Conservation (phyloP, 2,113 vertebrate genomes). For the Caranx melampygus region DNA sequence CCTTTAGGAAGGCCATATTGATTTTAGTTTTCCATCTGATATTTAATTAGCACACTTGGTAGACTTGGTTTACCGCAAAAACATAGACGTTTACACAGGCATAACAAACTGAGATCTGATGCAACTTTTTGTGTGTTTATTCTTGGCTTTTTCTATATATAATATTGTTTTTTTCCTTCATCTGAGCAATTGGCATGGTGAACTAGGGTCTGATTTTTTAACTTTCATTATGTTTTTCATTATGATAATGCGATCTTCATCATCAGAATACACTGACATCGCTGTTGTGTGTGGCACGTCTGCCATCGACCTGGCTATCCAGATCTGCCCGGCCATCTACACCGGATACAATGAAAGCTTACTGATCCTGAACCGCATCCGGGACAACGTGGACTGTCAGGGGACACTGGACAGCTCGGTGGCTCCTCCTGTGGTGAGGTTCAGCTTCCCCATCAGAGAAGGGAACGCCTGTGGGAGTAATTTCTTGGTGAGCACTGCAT, state of each 20-base stretch:
- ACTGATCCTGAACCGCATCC: constrained; percentile 73
- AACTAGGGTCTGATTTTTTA: not conserved
- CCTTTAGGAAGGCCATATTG: constrained; percentile 1
- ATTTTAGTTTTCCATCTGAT: not conserved
- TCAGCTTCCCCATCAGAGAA: constrained; percentile 77
- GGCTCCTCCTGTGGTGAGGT: constrained; percentile 74
- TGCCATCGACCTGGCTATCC: constrained; percentile 75
- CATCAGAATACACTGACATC: constrained; percentile 78
- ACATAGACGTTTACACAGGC: not conserved
- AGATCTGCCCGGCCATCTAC: constrained; percentile 79
- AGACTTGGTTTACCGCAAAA: not conserved
- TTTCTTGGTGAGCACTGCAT: constrained; percentile 70
- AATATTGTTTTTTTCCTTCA: not conserved
- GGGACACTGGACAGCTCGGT: constrained; percentile 70
- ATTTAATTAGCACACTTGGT: not conserved
- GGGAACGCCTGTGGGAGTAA: constrained; percentile 77
- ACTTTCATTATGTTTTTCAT: not conserved
- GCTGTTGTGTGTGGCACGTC: constrained; percentile 76
- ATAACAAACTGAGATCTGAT: not conserved
- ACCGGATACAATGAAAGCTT: constrained; percentile 79
- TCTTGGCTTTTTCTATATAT: not conserved
- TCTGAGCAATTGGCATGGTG: not conserved
- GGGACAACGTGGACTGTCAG: constrained; percentile 47
- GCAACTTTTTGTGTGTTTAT: not conserved
- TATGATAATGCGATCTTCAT: not conserved